These are phyloP conservation scores for Sinocyclocheilus anophthalmus DNA, from an alignment of 2,113 vertebrate genomes.

Conservation along the genomic window DNA sequence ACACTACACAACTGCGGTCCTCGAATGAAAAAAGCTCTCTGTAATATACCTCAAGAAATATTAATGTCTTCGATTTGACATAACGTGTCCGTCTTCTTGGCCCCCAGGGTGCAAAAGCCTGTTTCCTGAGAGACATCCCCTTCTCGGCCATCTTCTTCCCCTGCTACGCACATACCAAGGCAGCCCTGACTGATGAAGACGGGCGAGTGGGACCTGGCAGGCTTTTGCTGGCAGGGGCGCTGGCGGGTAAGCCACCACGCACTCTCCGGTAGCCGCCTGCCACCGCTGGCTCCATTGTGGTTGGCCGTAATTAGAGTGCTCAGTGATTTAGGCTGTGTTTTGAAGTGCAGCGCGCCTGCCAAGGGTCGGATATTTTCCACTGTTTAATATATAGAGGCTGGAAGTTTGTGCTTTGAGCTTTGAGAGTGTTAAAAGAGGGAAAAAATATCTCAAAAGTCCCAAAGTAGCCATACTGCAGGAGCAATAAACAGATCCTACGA, in stretches of 20 bases:
- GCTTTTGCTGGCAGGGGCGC: slow-evolving; percentile 83
- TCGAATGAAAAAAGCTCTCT: not conserved
- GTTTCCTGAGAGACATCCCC: slow-evolving; percentile 89
- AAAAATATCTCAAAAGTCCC: slow-evolving; percentile 6
- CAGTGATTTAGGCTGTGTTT: slow-evolving; percentile 73
- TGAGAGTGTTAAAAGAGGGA: slow-evolving; percentile 46
- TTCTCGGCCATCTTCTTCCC: slow-evolving; percentile 92
- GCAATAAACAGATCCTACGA: slow-evolving; percentile 56
- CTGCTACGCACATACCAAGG: slow-evolving; percentile 83
- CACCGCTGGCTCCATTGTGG: slow-evolving; percentile 79
- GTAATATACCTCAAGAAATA: not conserved
- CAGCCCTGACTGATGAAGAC: slow-evolving; percentile 78
- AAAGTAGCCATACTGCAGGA: slow-evolving; percentile 34
- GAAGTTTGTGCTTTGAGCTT: slow-evolving; percentile 44
- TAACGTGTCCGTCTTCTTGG: slow-evolving; percentile 26
- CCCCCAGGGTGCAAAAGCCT: slow-evolving; percentile 85
- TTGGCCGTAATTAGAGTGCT: slow-evolving; percentile 77
- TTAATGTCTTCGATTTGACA: slow-evolving; percentile 17
- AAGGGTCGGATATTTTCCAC: slow-evolving; percentile 71
- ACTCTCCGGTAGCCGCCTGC: slow-evolving; percentile 66
- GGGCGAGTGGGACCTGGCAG: slow-evolving; percentile 81
- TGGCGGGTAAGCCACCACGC: slow-evolving; percentile 81
- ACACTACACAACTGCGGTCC: slow-evolving; percentile 10
- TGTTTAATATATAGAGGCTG: slow-evolving; percentile 65
- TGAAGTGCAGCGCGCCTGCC: slow-evolving; percentile 69